Percentiles rank a stretch among this genome's conserved stretches.
These are phyloP conservation scores for Tricholaema leucomelas DNA, from an alignment of 2,113 vertebrate genomes.

Conservation along the genomic window DNA sequence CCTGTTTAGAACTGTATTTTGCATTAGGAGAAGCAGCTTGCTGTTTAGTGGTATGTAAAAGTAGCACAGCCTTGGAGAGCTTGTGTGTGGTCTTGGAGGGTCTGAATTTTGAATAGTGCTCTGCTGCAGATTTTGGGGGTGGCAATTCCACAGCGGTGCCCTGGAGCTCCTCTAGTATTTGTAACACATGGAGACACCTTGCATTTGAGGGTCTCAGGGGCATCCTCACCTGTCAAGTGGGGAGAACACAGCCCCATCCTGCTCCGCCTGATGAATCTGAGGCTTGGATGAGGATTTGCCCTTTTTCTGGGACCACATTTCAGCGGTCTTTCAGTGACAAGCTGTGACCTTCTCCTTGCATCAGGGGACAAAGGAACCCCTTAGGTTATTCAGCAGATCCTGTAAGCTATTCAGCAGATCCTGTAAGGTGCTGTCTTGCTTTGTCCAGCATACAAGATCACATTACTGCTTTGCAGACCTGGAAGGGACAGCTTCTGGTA, in stretches of 20 bases:
- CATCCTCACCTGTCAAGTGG: not conserved
- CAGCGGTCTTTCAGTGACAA: fast-evolving
- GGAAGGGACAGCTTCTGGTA: not conserved
- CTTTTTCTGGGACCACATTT: not conserved
- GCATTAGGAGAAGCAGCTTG: not conserved
- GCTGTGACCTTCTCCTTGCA: not conserved
- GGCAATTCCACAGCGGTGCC: fast-evolving
- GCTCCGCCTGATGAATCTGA: not conserved
- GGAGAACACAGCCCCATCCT: not conserved
- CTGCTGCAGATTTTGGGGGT: not conserved
- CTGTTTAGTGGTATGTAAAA: not conserved
- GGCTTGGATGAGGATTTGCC: not conserved
- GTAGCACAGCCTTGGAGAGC: not conserved
- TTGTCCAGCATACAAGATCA: not conserved
- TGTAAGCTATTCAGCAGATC: not conserved
- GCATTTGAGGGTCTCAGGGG: not conserved
- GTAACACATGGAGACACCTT: not conserved
- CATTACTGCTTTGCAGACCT: not conserved
- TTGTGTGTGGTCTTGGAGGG: not conserved
- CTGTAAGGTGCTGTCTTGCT: not conserved
- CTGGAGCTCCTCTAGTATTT: not conserved
- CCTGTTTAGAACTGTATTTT: not conserved
- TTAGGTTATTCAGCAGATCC: not conserved
- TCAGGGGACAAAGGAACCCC: not conserved
- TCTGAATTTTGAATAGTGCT: fast-evolving